Evolutionary conservation across 92 coral and sea anemone genomes (phyloP), one percentile per base, ranked within the genome.

Genomic region (Phenganax stokvisi): DNA sequence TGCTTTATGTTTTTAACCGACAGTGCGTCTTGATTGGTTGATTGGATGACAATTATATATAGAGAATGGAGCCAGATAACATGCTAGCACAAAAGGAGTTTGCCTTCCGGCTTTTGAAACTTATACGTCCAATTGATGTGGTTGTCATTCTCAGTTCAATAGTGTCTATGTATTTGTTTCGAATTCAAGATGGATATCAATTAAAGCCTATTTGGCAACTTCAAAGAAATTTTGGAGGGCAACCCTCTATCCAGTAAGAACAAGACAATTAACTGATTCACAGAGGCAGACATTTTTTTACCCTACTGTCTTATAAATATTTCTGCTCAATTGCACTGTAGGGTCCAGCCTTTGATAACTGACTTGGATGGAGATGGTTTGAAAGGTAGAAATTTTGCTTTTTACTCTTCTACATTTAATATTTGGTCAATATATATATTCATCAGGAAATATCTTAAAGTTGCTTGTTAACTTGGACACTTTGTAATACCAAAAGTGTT

Each of bases 341-440:
- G 98, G 63, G 92, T 97, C 16, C 89, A 72, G 11, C 97, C 98
- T 28, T 52, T 94, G 9, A 83, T 92, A 30, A 81, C 92, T 68
- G 98, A 94, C 70, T 85, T 94, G 44, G 98, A 92, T 63, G 93
- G 92, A 53, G 93, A 94, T 92, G 91, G 98, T 47, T 87, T 89
- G 53, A 94, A 90, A 89, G 98, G 98, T 94, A 86, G 79, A 61
- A 53, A n/a, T 6, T 12, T 59, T 13, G 16, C 1, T 13, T 20
- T 7, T 20, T 13, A 13, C 25, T 13, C 65, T 20, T 13, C 2
- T 20, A 59, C 4, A 59, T 13, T 13, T 59, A 13, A 59, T 7
- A 1, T 59, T 13, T 59, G 25, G 25, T 59, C 4, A 7, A 37
- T 37, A 37, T 37, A 37, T 37, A 37, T 37, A 37, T 65, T 65